Conservation (phyloP, 2,888 invertebrate species). For the Trimorus sp. region DNA sequence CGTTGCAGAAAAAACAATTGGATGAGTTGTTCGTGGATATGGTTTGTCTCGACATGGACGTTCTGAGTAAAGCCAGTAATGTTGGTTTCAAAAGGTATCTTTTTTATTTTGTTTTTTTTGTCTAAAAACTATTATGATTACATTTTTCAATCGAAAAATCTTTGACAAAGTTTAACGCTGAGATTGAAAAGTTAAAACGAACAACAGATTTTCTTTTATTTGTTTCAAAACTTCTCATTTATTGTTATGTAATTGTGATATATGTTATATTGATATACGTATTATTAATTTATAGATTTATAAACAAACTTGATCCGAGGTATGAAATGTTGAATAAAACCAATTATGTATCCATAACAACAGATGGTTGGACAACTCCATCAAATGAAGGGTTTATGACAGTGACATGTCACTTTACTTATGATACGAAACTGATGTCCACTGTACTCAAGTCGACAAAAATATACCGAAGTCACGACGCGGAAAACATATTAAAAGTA, state of each 20-base stretch:
- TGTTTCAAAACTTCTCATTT: not conserved
- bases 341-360: conserved; percentile 11
- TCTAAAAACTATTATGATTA: not conserved
- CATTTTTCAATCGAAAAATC: no score
- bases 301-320: conserved; percentile 18
- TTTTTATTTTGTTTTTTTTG: not conserved
- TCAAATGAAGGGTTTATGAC: conserved; percentile 22
- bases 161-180: no score
- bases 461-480: conserved; percentile 14
- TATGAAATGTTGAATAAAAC: conserved; percentile 19
- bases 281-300: conserved; percentile 11
- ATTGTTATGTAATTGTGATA: not conserved
- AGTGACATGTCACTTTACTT: conserved; percentile 25
- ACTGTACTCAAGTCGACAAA: conserved; percentile 19
- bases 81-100: conserved; percentile 7
- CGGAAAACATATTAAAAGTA: conserved; percentile 9
- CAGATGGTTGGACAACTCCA: conserved; percentile 29
- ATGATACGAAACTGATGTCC: not conserved
- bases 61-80: conserved; percentile 9
- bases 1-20: conserved; percentile 10
- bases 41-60: conserved; percentile 14
- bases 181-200: not conserved
- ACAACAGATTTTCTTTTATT: not conserved
- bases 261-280: not conserved
- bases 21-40: conserved; percentile 20